Base-by-base conservation (phyloP, 2,888 invertebrate genomes). In the Branchipolynoe longqiensis region DNA sequence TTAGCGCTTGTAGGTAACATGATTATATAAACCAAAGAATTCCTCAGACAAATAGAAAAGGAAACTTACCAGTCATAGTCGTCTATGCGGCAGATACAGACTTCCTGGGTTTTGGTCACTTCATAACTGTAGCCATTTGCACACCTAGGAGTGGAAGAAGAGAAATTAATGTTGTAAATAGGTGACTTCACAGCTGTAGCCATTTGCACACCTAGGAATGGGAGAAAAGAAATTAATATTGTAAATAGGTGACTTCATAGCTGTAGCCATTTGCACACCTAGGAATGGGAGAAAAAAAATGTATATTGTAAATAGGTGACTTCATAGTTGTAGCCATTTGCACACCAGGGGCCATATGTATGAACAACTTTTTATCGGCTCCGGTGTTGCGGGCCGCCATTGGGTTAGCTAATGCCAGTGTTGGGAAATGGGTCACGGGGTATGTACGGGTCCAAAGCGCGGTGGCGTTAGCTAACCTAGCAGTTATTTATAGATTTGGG, bases 1-100 rank as follows among this genome's bases (percentile, higher is more conserved):
- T n/a, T n/a, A n/a, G n/a, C n/a, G n/a, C n/a, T n/a, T n/a, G n/a
- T n/a, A n/a, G n/a, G n/a, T n/a, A n/a, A n/a, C n/a, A n/a, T n/a
- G n/a, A n/a, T n/a, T n/a, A n/a, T n/a, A n/a, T n/a, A n/a, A n/a
- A n/a, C n/a, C n/a, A n/a, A n/a, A n/a, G n/a, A n/a, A n/a, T n/a
- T n/a, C n/a, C n/a, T n/a, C n/a, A n/a, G n/a, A n/a, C n/a, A n/a
- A n/a, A 56, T 12, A 74, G 25, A 56, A 2, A n/a, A 25, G 59
- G 22, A 62, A 14, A 88, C 90, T 88, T 87, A 93, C 93, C 93
- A 93, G 88, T 92, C 92, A 89, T 92, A 93, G 88, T 93, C 93
- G 25, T 92, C 92, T 40, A 90, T 88, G 0, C 90, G 91, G 88
- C 93, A 93, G 18, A n/a, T 82, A 88, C 93, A 93, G 0, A 56